Evolutionary conservation across 1,140 invertebrate species (phyloP), one percentile per base, ranked within the genome.

Genomic region (Ptiloglossa arizonensis): DNA sequence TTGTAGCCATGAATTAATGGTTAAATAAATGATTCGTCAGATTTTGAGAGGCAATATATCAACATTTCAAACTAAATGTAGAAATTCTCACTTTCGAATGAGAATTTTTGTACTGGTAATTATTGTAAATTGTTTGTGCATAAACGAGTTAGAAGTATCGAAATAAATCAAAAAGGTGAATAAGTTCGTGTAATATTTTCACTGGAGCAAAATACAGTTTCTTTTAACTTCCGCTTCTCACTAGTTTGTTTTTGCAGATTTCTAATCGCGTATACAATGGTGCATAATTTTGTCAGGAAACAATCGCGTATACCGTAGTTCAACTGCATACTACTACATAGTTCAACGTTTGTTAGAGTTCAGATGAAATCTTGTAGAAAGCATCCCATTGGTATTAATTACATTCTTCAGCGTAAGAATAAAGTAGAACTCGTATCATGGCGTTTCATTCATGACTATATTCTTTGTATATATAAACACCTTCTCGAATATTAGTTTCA

Each of bases 321-420:
- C n/a, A n/a, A n/a, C n/a, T n/a, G n/a, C n/a, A n/a, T n/a, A n/a
- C n/a, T n/a, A 29, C 50, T 22, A 24, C 11, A n/a, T 70, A n/a
- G 13, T 57, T 70, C 27, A 24, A 57, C 57, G 57, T 69, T 57
- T 69, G 19, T 59, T 19, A 6, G 8, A 70, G 11, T 59, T 44
- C 24, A 59, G 52, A 70, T 27, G 24, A 69, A n/a, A 70, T 70
- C 52, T 57, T 29, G 41, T 38, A 46, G 38, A 59, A 46, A 41
- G 52, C 52, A 27, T 57, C 27, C 35, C 19, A 57, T 29, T 57
- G 52, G 29, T 70, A 57, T 46, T 46, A 70, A 59, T 46, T 59
- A 32, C 6, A 32, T 4, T 5, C 19, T 44, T 29, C 24, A 3
- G 22, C 27, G 41, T 24, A 41, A 8, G 17, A 41, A 32, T 19